phyloP scores from a whole-genome alignment of 2,888 invertebrate species.

The Crossocerus cetratus region DNA sequence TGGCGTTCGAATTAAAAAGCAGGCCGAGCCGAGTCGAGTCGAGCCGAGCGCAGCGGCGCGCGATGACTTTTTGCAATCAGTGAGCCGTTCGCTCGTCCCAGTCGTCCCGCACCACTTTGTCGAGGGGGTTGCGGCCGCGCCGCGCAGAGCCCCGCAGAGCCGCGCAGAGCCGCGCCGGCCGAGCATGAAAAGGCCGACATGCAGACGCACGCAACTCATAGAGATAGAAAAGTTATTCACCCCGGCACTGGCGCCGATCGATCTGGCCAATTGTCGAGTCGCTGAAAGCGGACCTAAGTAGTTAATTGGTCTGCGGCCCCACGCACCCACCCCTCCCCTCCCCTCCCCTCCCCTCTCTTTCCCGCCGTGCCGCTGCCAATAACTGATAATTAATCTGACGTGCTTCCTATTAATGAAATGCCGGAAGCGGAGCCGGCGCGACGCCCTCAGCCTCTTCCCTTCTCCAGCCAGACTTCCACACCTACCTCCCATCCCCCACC shows the following conservation, averaged over 20 bases:
- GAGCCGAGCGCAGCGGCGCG: too few species aligned
- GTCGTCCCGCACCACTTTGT: background rate
- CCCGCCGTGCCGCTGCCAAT: conserved; percentile 20
- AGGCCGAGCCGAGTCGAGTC: too few species aligned
- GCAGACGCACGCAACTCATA: conserved; percentile 18
- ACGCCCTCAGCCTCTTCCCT: background rate
- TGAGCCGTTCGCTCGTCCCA: too few species aligned
- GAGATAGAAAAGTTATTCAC: conserved; percentile 52
- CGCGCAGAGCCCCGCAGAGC: too few species aligned
- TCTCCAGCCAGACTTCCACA: too few species aligned
- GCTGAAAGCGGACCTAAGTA: conserved; percentile 51
- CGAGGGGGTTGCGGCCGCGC: too few species aligned
- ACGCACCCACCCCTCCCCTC: conserved; percentile 17
- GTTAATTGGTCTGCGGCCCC: conserved; percentile 52
- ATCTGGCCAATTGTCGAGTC: conserved; percentile 44
- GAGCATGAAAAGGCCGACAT: conserved; percentile 29
- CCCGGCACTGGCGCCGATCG: conserved; percentile 52
- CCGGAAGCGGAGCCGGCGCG: conserved; percentile 22
- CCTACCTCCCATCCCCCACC: too few species aligned
- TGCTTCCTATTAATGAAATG: conserved; percentile 31
- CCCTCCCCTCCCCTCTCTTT: background rate
- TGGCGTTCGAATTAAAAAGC: conserved; percentile 4
- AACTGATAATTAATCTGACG: conserved; percentile 55
- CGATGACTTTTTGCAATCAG: too few species aligned
- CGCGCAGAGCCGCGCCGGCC: background rate